Evolutionary conservation across 37 sponge, comb jelly and placozoan genomes (phyloP).

Genomic region (Bolinopsis microptera): DNA sequence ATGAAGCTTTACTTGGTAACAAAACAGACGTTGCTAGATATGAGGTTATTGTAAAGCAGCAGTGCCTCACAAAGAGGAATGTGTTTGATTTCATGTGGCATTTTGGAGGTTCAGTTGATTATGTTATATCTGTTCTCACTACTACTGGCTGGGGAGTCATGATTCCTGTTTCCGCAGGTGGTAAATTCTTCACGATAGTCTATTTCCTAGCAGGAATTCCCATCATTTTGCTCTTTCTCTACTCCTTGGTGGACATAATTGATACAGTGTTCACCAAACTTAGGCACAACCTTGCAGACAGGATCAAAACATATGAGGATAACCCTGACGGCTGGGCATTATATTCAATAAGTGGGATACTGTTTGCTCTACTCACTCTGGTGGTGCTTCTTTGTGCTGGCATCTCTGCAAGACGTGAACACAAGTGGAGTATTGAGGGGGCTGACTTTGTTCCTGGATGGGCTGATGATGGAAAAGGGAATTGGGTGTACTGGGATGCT

Average conservation of each 20-base stretch:
- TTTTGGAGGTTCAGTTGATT: slow-evolving; percentile 24
- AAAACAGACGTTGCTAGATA: background rate
- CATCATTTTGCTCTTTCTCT: background rate
- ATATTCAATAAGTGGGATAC: background rate
- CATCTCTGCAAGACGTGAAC: background rate
- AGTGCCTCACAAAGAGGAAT: background rate
- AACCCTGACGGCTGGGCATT: slow-evolving; percentile 5
- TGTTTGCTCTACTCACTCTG: background rate
- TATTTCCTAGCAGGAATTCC: slow-evolving; percentile 47
- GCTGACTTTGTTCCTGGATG: slow-evolving; percentile 43
- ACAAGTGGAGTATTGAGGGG: background rate
- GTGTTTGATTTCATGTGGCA: slow-evolving; percentile 52
- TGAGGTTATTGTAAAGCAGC: background rate
- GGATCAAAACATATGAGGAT: background rate
- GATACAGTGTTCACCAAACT: background rate
- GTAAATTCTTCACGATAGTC: slow-evolving; percentile 5
- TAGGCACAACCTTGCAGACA: background rate
- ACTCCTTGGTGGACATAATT: background rate
- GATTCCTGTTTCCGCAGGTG: background rate
- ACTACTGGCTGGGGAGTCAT: slow-evolving; percentile 49
- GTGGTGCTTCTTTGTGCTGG: background rate
- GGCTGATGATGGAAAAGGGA: slow-evolving; percentile 46
- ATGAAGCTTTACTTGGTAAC: background rate
- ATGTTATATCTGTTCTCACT: slow-evolving; percentile 40
- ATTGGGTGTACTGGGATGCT: slow-evolving; percentile 60